Percentiles rank a stretch among this genome's conserved stretches.
phyloP scores from a whole-genome alignment of 2,888 invertebrate genomes.

The Rhingia rostrata region DNA sequence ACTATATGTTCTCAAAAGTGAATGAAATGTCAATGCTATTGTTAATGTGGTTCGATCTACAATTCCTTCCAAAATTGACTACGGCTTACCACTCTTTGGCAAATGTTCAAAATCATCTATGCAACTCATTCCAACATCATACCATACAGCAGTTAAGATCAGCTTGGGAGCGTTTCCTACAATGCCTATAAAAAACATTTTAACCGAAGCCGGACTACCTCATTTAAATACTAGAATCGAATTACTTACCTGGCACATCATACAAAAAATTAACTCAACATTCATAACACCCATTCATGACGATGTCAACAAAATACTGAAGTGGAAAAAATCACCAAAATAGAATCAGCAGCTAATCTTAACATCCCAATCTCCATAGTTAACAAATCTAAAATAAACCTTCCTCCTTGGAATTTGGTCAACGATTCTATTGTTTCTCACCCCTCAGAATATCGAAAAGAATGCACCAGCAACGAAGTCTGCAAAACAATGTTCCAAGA shows the following conservation, averaged over 20 bases:
- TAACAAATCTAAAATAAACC: neutral
- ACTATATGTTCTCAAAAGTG: neutral
- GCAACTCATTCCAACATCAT: too few species aligned
- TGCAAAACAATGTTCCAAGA: neutral
- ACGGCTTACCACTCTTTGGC: neutral
- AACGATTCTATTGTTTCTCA: neutral
- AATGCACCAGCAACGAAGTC: neutral
- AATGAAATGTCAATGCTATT: neutral
- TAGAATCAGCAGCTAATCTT: neutral
- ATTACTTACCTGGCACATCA: too few species aligned
- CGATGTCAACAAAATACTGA: conserved; percentile 6
- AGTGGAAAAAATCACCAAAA: neutral
- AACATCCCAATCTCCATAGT: too few species aligned
- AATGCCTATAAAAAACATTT: too few species aligned
- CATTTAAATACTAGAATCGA: too few species aligned
- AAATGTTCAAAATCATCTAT: too few species aligned
- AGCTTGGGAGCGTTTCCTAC: too few species aligned
- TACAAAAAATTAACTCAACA: too few species aligned
- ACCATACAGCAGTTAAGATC: too few species aligned
- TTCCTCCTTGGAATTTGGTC: neutral
- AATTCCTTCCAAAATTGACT: neutral
- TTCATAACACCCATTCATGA: conserved; percentile 2
- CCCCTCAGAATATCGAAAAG: neutral
- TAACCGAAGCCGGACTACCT: too few species aligned
- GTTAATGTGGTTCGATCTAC: neutral